Percentiles rank a stretch among this genome's conserved stretches.
Evolutionary conservation across 2,113 vertebrate genomes (phyloP).

Genomic region (Haemorhous mexicanus): DNA sequence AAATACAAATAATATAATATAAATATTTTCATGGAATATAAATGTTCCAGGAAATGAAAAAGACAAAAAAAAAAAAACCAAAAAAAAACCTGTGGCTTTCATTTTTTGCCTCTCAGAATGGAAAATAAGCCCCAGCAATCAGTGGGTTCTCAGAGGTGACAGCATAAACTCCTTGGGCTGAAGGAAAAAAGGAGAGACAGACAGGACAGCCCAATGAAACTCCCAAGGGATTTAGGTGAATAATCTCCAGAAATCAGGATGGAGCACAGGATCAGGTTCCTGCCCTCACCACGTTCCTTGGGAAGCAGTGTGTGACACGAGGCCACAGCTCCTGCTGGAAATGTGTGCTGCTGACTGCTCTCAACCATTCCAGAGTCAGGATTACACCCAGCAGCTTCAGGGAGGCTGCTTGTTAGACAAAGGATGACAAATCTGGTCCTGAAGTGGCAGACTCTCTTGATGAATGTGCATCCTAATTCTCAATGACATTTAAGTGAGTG

Average conservation of each 20-base stretch:
- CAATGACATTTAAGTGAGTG: conserved; percentile 32
- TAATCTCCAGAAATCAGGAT: neutral
- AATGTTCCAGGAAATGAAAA: neutral
- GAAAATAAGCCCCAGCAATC: neutral
- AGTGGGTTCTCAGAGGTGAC: neutral
- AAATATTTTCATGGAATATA: neutral
- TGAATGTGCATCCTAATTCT: conserved; percentile 16
- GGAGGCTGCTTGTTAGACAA: neutral
- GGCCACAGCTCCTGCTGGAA: neutral
- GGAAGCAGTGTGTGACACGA: neutral
- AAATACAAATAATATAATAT: no score
- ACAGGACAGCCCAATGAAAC: neutral
- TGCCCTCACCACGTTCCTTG: neutral
- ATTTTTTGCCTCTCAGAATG: neutral
- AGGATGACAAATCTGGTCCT: neutral
- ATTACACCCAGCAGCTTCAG: neutral
- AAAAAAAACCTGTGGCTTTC: neutral
- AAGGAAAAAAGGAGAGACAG: neutral
- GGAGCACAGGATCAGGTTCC: neutral
- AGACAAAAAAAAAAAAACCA: neutral
- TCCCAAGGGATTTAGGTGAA: neutral
- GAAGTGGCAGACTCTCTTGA: neutral
- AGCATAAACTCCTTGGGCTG: neutral
- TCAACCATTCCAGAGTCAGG: neutral
- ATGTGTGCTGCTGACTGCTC: neutral